Percentiles rank a stretch among this genome's conserved stretches.
phyloP scores from a whole-genome alignment of 1,140 invertebrate genomes.

The Bombus confusus region DNA sequence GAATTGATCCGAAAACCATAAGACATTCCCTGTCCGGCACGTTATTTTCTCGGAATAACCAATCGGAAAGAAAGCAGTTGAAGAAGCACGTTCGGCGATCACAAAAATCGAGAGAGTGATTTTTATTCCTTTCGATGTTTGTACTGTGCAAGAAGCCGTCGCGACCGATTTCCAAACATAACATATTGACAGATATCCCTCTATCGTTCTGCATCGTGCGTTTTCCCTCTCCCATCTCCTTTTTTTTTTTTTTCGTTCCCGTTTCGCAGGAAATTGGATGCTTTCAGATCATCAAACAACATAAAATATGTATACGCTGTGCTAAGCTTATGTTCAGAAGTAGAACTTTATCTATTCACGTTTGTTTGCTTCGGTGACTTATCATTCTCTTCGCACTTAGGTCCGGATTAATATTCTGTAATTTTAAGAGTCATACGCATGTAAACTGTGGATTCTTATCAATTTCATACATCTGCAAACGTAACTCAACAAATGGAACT shows the following conservation, averaged over 20 bases:
- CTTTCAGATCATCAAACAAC: conserved; percentile 9
- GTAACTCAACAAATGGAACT: too few species aligned
- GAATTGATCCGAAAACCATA: conserved; percentile 68
- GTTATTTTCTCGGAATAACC: conserved; percentile 65
- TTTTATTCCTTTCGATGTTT: conserved; percentile 41
- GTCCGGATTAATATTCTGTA: too few species aligned
- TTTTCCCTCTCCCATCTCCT: background rate
- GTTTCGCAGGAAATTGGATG: conserved; percentile 22
- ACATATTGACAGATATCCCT: conserved; percentile 45
- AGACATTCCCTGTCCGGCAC: conserved; percentile 61
- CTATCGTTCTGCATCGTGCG: background rate
- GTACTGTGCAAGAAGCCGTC: background rate
- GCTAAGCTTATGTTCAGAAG: background rate
- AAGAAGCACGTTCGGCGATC: conserved; percentile 56
- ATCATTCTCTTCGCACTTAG: too few species aligned
- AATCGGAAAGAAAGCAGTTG: conserved; percentile 56
- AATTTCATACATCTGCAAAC: too few species aligned
- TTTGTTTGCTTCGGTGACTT: background rate
- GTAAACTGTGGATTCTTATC: too few species aligned
- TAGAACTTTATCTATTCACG: background rate
- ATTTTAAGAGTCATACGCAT: too few species aligned
- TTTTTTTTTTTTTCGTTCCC: background rate
- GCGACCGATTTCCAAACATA: conserved; percentile 33
- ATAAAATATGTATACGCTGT: background rate
- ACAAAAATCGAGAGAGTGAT: conserved; percentile 53